phyloP scores from a whole-genome alignment of 2,888 invertebrate genomes.

The Actias luna region DNA sequence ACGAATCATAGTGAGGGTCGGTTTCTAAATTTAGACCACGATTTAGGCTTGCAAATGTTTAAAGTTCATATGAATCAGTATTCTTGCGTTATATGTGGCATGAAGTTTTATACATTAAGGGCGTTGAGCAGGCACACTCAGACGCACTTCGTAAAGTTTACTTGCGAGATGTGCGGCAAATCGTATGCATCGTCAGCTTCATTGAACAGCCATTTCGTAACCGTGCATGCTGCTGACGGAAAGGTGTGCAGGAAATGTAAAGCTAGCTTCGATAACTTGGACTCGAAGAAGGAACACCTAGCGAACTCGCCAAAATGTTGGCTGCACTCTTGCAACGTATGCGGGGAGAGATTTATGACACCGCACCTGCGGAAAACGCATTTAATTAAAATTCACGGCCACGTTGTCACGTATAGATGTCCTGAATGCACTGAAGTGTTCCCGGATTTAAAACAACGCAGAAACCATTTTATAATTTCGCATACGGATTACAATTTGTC shows the following conservation, averaged over 20 bases:
- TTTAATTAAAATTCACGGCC: conserved; percentile 32
- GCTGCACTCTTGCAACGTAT: conserved; percentile 35
- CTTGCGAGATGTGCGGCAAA: conserved; percentile 46
- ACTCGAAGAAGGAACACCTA: conserved; percentile 35
- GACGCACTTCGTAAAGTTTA: conserved; percentile 39
- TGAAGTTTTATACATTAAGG: conserved; percentile 35
- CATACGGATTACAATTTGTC: conserved; percentile 30
- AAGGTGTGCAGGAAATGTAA: conserved; percentile 39
- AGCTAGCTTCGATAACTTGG: conserved; percentile 29
- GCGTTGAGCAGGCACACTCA: conserved; percentile 44
- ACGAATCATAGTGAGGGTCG: conserved; percentile 24
- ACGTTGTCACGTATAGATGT: conserved; percentile 31
- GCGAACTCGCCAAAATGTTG: conserved; percentile 34
- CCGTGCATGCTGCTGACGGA: conserved; percentile 25
- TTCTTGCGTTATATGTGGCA: conserved; percentile 36
- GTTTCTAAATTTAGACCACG: conserved; percentile 31
- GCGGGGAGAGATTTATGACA: conserved; percentile 37
- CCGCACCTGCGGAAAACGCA: conserved; percentile 33
- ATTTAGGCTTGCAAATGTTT: conserved; percentile 41
- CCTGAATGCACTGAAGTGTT: conserved; percentile 40
- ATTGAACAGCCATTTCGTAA: conserved; percentile 32
- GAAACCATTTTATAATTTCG: conserved; percentile 31
- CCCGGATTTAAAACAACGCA: conserved; percentile 26
- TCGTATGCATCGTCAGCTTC: conserved; percentile 35
- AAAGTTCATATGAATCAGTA: conserved; percentile 29